Base-by-base conservation (phyloP, 2,113 vertebrate genomes). In the Indicator indicator region DNA sequence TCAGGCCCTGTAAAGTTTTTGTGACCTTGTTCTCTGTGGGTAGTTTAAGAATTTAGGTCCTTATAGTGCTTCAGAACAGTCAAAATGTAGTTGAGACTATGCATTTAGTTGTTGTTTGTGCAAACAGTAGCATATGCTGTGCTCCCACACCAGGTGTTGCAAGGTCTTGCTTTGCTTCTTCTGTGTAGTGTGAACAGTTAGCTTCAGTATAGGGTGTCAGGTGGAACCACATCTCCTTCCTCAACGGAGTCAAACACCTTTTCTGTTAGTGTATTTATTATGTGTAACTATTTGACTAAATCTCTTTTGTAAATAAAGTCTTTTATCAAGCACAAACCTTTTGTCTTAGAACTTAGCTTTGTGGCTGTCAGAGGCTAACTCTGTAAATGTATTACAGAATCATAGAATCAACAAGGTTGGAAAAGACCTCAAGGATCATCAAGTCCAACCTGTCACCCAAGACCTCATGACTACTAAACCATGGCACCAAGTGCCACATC, bases 71-170 rank as follows among this genome's bases (percentile, higher is more conserved):
- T 63, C 27, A 18, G 11, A 80, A 63, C 30, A 32, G 16, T 33
- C 40, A 73, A 56, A 70, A 42, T 14, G 17, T 12, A 52, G 9
- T 17, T 80, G 16, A 52, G 40, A 48, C 6, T 16, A 17, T 23
- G 6, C 9, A 44, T 62, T 60, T n/a, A n/a, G n/a, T 72, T 3
- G 10, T 50, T 63, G 12, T 63, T 70, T 3, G 1, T 38, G 44
- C 0, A 72, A 79, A 40, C 1, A 46, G 42, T 32, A 75, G 26
- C 27, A 20, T 46, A 11, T 46, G 56, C 13, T 74, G 18, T 50
- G 44, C 36, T 80, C 26, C 63, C 54, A 27, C 30, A 12, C 1
- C 6, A 12, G 48, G 19, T 5, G 0, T 42, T 6, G 16, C 0
- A 5, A 28, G 64, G 64, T 20, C 15, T 1, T 42, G 21, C 38